Conservation (phyloP, 1,140 invertebrate genomes). For the Leptopilina boulardi region DNA sequence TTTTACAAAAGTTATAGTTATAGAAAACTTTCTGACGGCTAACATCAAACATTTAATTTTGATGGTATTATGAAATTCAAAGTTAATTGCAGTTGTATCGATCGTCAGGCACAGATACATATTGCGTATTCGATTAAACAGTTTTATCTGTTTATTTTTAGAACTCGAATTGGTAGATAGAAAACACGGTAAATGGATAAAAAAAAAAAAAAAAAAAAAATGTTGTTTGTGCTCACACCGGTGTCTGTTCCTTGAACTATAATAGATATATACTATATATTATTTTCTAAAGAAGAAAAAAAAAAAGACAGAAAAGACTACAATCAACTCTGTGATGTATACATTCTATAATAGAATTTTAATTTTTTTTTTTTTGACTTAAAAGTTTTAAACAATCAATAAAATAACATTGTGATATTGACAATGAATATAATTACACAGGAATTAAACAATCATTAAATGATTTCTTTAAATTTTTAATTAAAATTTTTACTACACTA, state of each 20-base stretch:
- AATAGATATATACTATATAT: not conserved
- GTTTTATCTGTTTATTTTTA: slow-evolving; percentile 17
- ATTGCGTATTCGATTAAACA: slow-evolving; percentile 19
- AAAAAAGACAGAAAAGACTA: not conserved
- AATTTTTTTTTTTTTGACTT: slow-evolving; percentile 44
- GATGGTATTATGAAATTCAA: slow-evolving; percentile 12
- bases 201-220: too few relatives aligned
- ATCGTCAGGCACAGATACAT: not conserved
- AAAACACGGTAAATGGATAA: not conserved
- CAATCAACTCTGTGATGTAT: slow-evolving; percentile 8
- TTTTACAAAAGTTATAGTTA: not conserved
- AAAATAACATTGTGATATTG: slow-evolving; percentile 43
- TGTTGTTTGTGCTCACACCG: slow-evolving; percentile 21
- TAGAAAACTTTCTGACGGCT: not conserved
- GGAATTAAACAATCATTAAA: too few relatives aligned
- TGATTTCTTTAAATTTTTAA: not conserved
- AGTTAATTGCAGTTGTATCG: slow-evolving; percentile 16
- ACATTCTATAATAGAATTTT: slow-evolving; percentile 19
- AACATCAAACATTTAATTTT: slow-evolving; percentile 18
- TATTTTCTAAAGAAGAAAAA: not conserved
- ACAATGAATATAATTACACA: too few relatives aligned
- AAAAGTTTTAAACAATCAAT: slow-evolving; percentile 16
- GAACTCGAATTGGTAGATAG: slow-evolving; percentile 6
- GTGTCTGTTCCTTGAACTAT: not conserved
- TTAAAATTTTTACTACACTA: too few relatives aligned